Base-by-base conservation (phyloP, 2,888 invertebrate species). In the Nephrotoma flavescens region DNA sequence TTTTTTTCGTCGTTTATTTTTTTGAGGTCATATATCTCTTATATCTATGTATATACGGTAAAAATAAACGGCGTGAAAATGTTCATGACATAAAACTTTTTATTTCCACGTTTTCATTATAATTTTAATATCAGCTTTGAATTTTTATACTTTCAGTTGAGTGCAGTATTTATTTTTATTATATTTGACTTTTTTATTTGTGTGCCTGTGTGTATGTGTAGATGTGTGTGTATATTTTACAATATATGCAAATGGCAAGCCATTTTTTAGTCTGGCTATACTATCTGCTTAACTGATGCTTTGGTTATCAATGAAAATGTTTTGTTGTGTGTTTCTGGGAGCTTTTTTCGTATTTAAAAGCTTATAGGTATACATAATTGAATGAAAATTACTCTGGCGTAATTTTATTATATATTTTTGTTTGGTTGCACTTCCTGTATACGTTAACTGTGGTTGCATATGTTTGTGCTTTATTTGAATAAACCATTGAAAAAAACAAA, bases 171-270 rank as follows among this genome's bases (percentile, higher is more conserved):
- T 71, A 57, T 57, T 57, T 57, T 57, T 57, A 71, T 71, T 71
- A 19, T 71, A 71, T 71, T 71, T 71, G 31, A 71, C 19, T 71
- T 71, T 19, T 4, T n/a, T 52, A 31, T 71, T 71, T 31, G 44
- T 44, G 44, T 71, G 91, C 89, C 31, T 31, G 31, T 71, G 15
- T 52, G 15, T 71, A 7, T 52, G 9, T 9, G 19, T 31, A 31
- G 11, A 31, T 31, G 31, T 31, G 31, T 31, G 31, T 31, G 31
- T 71, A 71, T 15, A 31, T 71, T 2, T 44, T 71, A 71, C 31
- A 11, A 57, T 71, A 71, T 71, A 31, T 31, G 71, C 9, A 71
- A 71, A 71, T 57, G 31, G 31, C 71, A 71, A 31, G 31, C 11
- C 1, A 71, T 71, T 31, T 71, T 71, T 19, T 71, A 71, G 71